A percentile compares a stretch with the other conserved stretches of the same genome.
These are phyloP conservation scores for Cheirogaleus medius DNA, from an alignment of 2,113 vertebrate genomes.

Conservation along the genomic window DNA sequence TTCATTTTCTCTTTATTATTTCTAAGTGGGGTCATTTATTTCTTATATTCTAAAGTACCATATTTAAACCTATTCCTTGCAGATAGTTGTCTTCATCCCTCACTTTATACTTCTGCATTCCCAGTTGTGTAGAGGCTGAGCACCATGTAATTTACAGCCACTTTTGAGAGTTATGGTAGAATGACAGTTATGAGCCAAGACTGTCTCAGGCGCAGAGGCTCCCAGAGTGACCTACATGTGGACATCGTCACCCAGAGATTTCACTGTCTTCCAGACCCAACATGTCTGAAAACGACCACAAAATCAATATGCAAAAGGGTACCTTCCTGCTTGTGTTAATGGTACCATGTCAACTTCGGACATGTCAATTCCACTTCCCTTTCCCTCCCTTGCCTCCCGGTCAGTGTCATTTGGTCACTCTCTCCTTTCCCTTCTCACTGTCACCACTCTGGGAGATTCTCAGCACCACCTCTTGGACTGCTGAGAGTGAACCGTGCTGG, in stretches of 20 bases:
- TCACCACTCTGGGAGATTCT: not conserved
- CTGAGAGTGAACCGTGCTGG: not conserved
- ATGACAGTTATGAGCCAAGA: not conserved
- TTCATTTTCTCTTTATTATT: not conserved
- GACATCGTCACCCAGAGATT: not conserved
- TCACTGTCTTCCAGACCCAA: not conserved
- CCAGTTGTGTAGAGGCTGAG: not conserved
- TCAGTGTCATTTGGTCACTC: accelerated
- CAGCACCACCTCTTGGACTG: not conserved
- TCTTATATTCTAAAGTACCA: not conserved
- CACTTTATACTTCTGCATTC: not conserved
- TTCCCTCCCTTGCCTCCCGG: accelerated
- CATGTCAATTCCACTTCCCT: not conserved
- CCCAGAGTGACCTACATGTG: not conserved
- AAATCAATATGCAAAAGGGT: not conserved
- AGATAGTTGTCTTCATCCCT: not conserved
- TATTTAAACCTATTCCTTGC: not conserved
- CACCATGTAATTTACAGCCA: not conserved
- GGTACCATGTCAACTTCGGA: not conserved
- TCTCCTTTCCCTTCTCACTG: not conserved
- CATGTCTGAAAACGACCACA: not conserved
- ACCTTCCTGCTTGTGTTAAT: not conserved
- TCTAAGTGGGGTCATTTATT: not conserved
- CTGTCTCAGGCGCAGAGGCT: not conserved
- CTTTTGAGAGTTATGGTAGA: not conserved